phyloP scores from a whole-genome alignment of 2,888 invertebrate species.

The Sinodicranocentrus sp. region DNA sequence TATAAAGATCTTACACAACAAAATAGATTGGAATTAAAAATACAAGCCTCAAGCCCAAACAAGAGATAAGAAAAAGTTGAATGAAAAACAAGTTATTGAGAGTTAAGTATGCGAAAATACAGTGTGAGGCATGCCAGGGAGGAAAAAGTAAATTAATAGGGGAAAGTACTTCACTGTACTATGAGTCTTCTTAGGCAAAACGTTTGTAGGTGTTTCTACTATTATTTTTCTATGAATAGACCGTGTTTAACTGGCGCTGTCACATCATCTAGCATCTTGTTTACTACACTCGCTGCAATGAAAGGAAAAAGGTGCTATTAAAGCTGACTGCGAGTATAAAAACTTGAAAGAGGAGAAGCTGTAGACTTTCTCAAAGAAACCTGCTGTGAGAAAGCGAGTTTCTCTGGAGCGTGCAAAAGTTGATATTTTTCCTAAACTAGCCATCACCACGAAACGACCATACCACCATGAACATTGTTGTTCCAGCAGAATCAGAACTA shows the following conservation, averaged over 20 bases:
- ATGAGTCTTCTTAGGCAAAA: neutral
- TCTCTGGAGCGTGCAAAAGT: neutral
- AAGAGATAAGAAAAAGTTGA: neutral
- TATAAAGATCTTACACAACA: too few species aligned
- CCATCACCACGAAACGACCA: neutral
- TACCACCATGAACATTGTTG: neutral
- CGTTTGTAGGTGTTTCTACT: neutral
- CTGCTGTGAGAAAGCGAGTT: conserved; percentile 27
- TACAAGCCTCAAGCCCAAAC: neutral
- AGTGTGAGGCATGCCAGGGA: neutral
- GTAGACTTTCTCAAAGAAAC: conserved; percentile 12
- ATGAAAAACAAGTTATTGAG: neutral
- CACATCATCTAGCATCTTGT: neutral
- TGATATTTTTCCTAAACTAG: neutral
- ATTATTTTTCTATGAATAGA: neutral
- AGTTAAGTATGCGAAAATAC: conserved; percentile 35
- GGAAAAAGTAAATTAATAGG: conserved; percentile 12
- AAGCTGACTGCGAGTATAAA: neutral
- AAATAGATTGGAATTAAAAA: neutral
- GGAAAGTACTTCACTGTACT: neutral
- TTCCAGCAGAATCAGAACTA: too few species aligned
- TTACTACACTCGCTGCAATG: neutral
- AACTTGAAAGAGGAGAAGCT: neutral
- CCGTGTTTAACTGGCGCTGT: neutral
- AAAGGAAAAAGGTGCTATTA: conserved; percentile 2